These are phyloP conservation scores for Tethya wilhelma DNA, from an alignment of 37 sponge, comb jelly and placozoan species.

Conservation along the genomic window DNA sequence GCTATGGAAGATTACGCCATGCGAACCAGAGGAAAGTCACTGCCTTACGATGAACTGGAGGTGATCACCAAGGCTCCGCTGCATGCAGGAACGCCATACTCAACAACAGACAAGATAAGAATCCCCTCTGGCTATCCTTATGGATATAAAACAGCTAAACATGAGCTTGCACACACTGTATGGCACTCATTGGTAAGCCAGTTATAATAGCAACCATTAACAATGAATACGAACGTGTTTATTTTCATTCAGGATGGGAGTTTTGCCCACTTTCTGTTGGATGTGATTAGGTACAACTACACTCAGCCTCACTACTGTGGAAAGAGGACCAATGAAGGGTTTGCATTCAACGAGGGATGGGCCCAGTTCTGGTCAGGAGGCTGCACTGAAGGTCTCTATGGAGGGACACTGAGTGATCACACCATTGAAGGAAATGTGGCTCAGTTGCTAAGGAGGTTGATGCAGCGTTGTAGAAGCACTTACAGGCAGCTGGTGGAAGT, in stretches of 20 bases:
- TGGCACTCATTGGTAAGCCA: constrained; percentile 17
- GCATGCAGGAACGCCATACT: constrained; percentile 11
- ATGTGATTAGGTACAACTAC: constrained; percentile 17
- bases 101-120: neutral
- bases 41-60: constrained; percentile 5
- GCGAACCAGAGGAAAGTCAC: neutral
- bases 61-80: constrained; percentile 2
- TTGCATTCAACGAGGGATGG: constrained; percentile 51
- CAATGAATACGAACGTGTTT: neutral
- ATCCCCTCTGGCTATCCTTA: neutral
- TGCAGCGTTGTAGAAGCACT: neutral
- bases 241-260: constrained; percentile 19
- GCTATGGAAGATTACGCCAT: constrained; percentile 9
- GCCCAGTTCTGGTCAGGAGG: constrained; percentile 29
- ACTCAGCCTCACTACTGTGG: neutral
- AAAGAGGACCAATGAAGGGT: constrained; percentile 14
- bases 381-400: neutral
- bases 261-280: constrained; percentile 15
- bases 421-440: too few relatives aligned
- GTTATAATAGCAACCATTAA: neutral
- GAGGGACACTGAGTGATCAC: too few relatives aligned
- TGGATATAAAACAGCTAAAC: neutral
- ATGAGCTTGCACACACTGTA: constrained; percentile 49
- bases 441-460: neutral
- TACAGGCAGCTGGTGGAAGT: too few relatives aligned